Conservation (phyloP, 1,140 invertebrate genomes). For the Frieseomelitta varia region DNA sequence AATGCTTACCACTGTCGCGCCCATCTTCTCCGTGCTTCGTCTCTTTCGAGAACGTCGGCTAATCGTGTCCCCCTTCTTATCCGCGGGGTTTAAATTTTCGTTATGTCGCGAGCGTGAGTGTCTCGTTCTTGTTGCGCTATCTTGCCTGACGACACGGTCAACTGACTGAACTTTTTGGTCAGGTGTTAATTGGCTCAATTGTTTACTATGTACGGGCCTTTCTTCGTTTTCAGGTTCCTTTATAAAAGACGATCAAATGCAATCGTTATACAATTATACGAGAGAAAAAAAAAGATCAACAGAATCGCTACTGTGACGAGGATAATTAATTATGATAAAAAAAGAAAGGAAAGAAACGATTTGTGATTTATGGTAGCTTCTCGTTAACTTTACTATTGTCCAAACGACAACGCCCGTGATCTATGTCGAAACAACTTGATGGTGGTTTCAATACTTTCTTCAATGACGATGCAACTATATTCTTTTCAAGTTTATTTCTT, state of each 20-base stretch:
- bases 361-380: background rate
- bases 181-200: slow-evolving; percentile 76
- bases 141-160: slow-evolving; percentile 74
- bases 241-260: slow-evolving; percentile 45
- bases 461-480: slow-evolving; percentile 24
- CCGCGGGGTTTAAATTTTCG: slow-evolving; percentile 72
- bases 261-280: background rate
- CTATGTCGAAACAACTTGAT: background rate
- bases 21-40: slow-evolving; percentile 82
- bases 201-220: slow-evolving; percentile 72
- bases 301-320: background rate
- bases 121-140: slow-evolving; percentile 65
- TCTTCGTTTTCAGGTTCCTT: slow-evolving; percentile 79
- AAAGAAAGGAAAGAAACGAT: background rate
- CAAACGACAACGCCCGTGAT: slow-evolving; percentile 15
- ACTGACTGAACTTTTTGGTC: slow-evolving; percentile 79
- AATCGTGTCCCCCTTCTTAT: slow-evolving; percentile 75
- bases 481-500: slow-evolving; percentile 29
- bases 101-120: slow-evolving; percentile 75
- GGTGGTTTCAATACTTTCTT: background rate
- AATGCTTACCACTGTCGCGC: slow-evolving; percentile 82
- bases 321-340: background rate
- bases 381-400: slow-evolving; percentile 41
- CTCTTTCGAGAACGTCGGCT: slow-evolving; percentile 81
- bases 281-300: background rate